Evolutionary conservation across 2,797 vertebrate species (phyloP).

Genomic region (Pseudocheirus occidentalis): DNA sequence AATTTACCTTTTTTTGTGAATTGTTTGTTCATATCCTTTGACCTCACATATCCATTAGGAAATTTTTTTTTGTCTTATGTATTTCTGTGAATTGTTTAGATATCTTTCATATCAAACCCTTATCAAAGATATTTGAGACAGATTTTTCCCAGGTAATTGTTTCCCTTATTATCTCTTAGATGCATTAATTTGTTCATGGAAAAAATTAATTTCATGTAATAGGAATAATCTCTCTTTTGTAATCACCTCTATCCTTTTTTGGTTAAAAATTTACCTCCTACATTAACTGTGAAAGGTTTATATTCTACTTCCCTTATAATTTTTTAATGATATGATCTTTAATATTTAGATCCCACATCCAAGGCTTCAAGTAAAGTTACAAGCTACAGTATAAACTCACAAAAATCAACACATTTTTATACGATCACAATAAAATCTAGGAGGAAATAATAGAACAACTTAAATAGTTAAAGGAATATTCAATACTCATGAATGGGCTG

Average conservation of each 20-base stretch:
- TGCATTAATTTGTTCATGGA: background rate
- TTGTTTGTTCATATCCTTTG: background rate
- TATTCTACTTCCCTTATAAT: background rate
- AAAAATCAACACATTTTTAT: background rate
- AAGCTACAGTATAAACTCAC: background rate
- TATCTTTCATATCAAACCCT: background rate
- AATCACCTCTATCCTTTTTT: background rate
- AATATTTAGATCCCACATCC: background rate
- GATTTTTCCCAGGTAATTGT: background rate
- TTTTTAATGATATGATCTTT: background rate
- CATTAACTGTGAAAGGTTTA: background rate
- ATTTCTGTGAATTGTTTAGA: background rate
- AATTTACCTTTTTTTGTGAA: background rate
- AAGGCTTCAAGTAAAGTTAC: background rate
- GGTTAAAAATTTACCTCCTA: background rate
- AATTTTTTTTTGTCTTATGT: background rate
- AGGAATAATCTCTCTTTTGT: background rate
- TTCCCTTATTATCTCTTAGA: background rate
- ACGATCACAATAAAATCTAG: background rate
- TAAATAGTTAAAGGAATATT: background rate
- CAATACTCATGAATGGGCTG: no score
- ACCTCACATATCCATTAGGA: background rate
- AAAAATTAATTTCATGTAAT: background rate
- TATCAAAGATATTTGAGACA: background rate
- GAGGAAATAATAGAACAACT: background rate